Evolutionary conservation across 2,797 vertebrate genomes (phyloP), one percentile per base, ranked within the genome.

Genomic region (Diceros bicornis): DNA sequence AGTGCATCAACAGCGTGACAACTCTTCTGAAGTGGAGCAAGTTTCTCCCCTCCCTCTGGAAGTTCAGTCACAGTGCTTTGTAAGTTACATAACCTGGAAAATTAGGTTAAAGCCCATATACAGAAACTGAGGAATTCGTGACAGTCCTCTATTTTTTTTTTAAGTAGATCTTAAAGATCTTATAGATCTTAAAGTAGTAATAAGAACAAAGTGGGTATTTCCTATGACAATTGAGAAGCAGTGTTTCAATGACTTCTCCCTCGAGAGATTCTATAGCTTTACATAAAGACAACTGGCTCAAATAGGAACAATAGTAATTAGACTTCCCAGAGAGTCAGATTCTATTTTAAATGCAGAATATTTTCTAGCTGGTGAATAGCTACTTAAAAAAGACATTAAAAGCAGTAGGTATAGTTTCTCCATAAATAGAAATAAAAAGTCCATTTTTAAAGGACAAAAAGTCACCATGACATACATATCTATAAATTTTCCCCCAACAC

Each of bases 361-460:
- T 96, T 91, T 96, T 92, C 92, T 91, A 93, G 72, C 23, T 91
- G 59, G 78, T 82, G 92, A 96, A 82, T 94, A 96, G 47, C 69
- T 96, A 61, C 72, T 96, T 90, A 59, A 83, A 96, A 97, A 97
- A 95, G 77, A 91, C 59, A 95, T n/a, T 89, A 75, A 97, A 96
- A 95, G 94, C 68, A 83, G 18, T 89, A 97, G 95, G 93, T 96
- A 92, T 72, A 96, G 86, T 96, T 98, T 96, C 71, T 98, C 85
- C 97, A 98, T 97, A 98, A 98, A 96, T 97, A 97, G 96, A 94
- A 98, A 96, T 90, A 83, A 97, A 96, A 89, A 79, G 78, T 95
- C 37, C 44, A 82, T 74, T 93, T 92, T 96, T 87, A 91, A 97
- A 94, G 90, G 75, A 87, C 69, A 84, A 72, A 96, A 94, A 77